Base-by-base conservation (phyloP, 2,113 vertebrate genomes). In the Gopherus evgoodei region DNA sequence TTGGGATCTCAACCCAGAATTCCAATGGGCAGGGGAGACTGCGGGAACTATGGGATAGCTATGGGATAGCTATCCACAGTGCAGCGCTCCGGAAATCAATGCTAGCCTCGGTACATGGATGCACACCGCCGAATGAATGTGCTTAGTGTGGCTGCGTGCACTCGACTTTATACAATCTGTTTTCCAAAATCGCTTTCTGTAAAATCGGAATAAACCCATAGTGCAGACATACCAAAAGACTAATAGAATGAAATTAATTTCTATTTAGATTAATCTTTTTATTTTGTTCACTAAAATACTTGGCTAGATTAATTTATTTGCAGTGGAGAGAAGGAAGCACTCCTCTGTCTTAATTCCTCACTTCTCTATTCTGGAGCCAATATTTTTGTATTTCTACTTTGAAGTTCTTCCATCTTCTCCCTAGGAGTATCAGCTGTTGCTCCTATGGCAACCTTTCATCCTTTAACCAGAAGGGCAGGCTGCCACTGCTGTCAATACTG, bases 231-330 rank as follows among this genome's bases (percentile, higher is more conserved):
- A 49, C 47, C 47, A 10, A 10, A 49, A 54, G 17, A 56, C 56
- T 65, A 91, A 91, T 84, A 50, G n/a, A 90, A 86, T 84, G 56
- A 38, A 90, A 72, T 35, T 47, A 96, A 78, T 94, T 93, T 83
- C 59, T 90, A 11, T 27, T 90, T 84, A 29, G 50, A 53, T 24
- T 81, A 47, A 57, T 95, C 22, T 83, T 93, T 88, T 90, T 72
- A 53, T 88, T 92, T 62, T 93, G 85, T 62, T 90, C 14, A 5
- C 35, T 90, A 81, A 95, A 93, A 95, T 88, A 17, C 0, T 13
- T 96, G 76, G 57, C 31, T 86, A 72, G 79, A 81, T 87, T 95
- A 84, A 90, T 94, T 93, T 88, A 27, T 92, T 89, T 87, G 42
- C 65, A 38, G 38, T 11, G 11, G 75, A 11, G 81, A 47, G 22